phyloP scores from a whole-genome alignment of 2,797 vertebrate species.

The Erethizon dorsatum region DNA sequence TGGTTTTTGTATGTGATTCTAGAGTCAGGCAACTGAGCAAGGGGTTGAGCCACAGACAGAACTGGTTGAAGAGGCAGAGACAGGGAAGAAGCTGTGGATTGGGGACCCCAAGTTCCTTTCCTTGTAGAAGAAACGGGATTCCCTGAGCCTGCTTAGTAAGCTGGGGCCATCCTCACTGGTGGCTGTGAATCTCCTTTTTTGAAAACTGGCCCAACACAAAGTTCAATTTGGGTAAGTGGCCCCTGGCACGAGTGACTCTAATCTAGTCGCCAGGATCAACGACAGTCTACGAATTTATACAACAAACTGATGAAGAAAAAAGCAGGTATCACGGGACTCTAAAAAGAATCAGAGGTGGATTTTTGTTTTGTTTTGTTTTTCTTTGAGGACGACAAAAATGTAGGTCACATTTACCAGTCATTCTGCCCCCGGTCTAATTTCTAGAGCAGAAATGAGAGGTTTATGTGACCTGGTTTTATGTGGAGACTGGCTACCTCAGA shows the following conservation, averaged over 20 bases:
- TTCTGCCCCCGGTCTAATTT: too few relatives aligned
- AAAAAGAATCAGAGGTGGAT: slow-evolving; percentile 46
- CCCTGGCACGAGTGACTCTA: background rate
- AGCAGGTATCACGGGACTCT: background rate
- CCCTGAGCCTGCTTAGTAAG: background rate
- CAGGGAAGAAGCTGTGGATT: background rate
- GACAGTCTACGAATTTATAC: background rate
- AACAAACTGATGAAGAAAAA: slow-evolving; percentile 45
- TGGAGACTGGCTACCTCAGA: background rate
- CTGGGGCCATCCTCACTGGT: background rate
- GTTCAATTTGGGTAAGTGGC: background rate
- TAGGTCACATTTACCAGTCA: background rate
- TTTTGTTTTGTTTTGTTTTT: background rate
- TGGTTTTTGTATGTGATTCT: background rate
- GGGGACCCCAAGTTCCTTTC: background rate
- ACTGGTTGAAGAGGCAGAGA: background rate
- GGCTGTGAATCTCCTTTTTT: background rate
- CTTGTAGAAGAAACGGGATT: too few relatives aligned
- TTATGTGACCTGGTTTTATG: background rate
- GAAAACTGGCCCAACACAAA: background rate
- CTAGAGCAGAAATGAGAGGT: background rate
- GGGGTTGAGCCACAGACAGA: too few relatives aligned
- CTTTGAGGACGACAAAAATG: background rate
- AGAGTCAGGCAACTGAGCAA: background rate
- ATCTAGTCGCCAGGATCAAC: background rate